These are phyloP conservation scores for Heterochromis multidens DNA, from an alignment of 2,113 vertebrate genomes.

Conservation along the genomic window DNA sequence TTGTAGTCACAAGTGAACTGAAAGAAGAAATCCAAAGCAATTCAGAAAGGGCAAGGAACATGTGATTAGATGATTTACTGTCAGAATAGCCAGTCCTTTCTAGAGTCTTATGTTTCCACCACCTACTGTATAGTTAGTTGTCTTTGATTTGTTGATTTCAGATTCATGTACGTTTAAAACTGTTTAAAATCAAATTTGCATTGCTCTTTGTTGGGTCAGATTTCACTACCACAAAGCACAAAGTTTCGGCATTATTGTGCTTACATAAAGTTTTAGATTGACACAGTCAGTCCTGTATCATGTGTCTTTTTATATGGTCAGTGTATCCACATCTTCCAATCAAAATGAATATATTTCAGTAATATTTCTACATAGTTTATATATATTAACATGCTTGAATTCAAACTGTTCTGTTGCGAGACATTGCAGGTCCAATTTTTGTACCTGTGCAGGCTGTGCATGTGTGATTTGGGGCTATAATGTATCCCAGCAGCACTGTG, in stretches of 20 bases:
- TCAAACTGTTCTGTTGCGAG: background rate
- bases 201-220: background rate
- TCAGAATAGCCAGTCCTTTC: rapidly evolving
- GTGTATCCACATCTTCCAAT: background rate
- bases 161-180: no score
- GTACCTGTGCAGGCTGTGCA: background rate
- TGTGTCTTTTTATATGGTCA: background rate
- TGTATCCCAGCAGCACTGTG: conserved; percentile 44
- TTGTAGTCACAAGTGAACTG: background rate
- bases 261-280: background rate
- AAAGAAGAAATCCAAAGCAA: background rate
- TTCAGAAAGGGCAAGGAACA: background rate
- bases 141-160: background rate
- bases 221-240: background rate
- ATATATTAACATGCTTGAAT: background rate
- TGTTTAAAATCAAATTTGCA: background rate
- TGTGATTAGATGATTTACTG: background rate
- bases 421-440: background rate
- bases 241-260: background rate
- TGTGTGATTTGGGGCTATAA: conserved; percentile 25
- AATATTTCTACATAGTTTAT: background rate
- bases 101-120: rapidly evolving
- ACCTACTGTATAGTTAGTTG: background rate
- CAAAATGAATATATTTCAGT: background rate
- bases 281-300: background rate